Base-by-base conservation (phyloP, 2,888 invertebrate species). In the Microctonus aethiopoides region DNA sequence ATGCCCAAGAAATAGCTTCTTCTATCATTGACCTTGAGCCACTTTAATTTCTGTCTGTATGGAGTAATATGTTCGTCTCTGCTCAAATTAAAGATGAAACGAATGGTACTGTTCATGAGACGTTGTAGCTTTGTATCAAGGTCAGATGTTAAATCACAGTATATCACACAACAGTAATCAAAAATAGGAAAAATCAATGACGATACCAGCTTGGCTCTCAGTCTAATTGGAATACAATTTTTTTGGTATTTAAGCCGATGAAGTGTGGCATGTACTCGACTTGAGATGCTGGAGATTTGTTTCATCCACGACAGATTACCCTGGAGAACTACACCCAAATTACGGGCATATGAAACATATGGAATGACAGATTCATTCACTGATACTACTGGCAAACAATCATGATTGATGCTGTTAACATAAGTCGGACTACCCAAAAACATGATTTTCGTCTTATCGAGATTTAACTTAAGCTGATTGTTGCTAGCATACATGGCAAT, bases 371-470 rank as follows among this genome's bases (percentile, higher is more conserved):
- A 36, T 7, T 36, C 10, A 7, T 36, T 6, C 6, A 7, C 10
- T 7, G 10, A 36, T 7, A 10, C 10, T 36, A 10, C 7, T 36
- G 36, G 36, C 36, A 7, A 36, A 36, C 7, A 10, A 6, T 7
- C 36, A 10, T 36, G n/a, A n/a, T n/a, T n/a, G n/a, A 36, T 36
- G 10, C 7, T 36, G 10, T 36, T 6, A 6, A 61, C 54, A 34
- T 52, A 61, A 16, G 52, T 39, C 2, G 54, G 26, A 11, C 57
- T 68, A 39, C 64, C 63, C 7, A 68, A 34, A 24, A 68, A 22
- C n/a, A 52, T 68, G 10, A 39, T 34, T 16, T 68, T 60, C 1
- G 68, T 68, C 29, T 68, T 68, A 4, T 51, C 54, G 11, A 22
- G 22, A 26, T 68, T 62, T 0, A 68, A 39, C 6, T 16, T 16